Base-by-base conservation (phyloP, 2,888 invertebrate genomes). In the Chymomyza amoena region DNA sequence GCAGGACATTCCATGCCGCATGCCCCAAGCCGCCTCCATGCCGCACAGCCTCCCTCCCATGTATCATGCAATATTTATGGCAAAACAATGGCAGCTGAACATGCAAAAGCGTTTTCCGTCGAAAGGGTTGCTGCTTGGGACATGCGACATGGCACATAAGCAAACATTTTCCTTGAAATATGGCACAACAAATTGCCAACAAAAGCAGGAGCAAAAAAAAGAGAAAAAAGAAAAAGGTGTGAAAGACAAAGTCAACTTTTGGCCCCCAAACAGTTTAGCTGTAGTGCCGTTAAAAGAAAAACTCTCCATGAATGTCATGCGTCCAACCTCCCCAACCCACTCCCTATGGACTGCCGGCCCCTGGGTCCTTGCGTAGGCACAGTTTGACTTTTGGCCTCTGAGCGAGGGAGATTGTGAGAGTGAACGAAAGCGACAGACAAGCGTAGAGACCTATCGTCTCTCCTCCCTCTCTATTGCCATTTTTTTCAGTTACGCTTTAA, bases 371-470 rank as follows among this genome's bases (percentile, higher is more conserved):
- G 9, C 36, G 36, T 25, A 25, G 25, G 36, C 36, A 13, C 61
- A 51, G 64, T 50, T 64, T 87, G 84, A 78, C 86, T 86, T 78
- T 83, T 88, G 70, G 69, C 65, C 73, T 79, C 50, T 62, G 39
- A 13, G 39, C 70, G 66, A 68, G 63, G 54, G 39, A 61, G 54
- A 32, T 2, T 2, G 61, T 16, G 56, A 16, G 52, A 32, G 20
- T 16, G 51, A 45, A n/a, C 32, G 32, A 64, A 57, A 62, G 61
- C 57, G 64, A 65, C 64, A 68, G 79, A 64, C 64, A 68, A 67
- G 69, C 68, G 70, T 60, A 66, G 16, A 32, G 63, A 32, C 52
- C 56, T 70, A 59, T 51, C 57, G 32, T 32, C 32, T 32, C 18
- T 65, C 32, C 16, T 25, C 4, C 7, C 13, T 68, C 59, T 56